Conservation (phyloP, 2,797 vertebrate species). For the Mormyrops boulengeri region DNA sequence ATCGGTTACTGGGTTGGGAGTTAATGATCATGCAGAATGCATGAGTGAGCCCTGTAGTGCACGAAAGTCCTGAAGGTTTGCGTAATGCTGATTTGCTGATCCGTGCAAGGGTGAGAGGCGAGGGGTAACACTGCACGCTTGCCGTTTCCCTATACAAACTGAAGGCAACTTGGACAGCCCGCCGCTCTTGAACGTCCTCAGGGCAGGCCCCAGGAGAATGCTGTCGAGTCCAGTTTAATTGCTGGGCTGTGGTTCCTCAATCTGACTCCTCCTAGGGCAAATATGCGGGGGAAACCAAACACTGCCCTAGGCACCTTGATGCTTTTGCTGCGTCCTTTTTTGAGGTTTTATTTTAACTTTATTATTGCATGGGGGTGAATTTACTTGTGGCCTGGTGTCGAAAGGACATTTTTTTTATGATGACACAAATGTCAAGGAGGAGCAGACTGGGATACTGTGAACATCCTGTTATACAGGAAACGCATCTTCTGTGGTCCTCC, state of each 20-base stretch:
- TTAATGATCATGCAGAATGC: constrained; percentile 1
- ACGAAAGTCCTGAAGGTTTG: background rate
- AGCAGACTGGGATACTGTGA: background rate
- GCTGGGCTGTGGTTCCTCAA: background rate
- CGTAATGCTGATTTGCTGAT: background rate
- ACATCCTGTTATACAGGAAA: background rate
- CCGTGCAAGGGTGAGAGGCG: background rate
- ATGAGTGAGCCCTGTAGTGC: background rate
- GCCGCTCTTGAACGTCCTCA: background rate
- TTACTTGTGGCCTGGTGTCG: background rate
- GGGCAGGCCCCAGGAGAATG: background rate
- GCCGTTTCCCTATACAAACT: background rate
- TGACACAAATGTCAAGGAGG: background rate
- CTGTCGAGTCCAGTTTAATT: background rate
- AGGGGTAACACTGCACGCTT: background rate
- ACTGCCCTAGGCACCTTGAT: background rate
- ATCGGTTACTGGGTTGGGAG: background rate
- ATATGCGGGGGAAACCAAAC: background rate
- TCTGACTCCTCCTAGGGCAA: constrained; percentile 3
- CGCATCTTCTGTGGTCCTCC: background rate
- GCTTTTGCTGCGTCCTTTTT: background rate
- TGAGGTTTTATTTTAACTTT: background rate
- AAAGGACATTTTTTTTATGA: background rate
- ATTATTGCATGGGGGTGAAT: background rate
- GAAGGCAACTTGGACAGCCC: background rate